A percentile compares a stretch with the other conserved stretches of the same genome.
Evolutionary conservation across 2,888 invertebrate species (phyloP).

Genomic region (Acheta domesticus): DNA sequence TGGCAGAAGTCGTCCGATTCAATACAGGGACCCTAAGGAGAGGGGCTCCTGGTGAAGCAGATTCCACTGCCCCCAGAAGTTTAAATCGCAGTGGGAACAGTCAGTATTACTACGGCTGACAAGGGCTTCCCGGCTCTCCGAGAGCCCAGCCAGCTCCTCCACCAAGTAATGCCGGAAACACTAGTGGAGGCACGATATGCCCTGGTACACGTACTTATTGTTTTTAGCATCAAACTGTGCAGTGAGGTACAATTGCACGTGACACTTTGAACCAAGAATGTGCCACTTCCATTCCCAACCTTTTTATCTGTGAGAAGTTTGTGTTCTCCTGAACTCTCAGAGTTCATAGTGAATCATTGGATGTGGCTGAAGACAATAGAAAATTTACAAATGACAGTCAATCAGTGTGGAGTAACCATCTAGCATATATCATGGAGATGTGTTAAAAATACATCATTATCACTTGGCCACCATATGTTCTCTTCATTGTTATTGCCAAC

Average conservation of each 20-base stretch:
- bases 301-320: neutral
- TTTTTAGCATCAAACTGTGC: slow-evolving; percentile 49
- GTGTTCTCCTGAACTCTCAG: neutral
- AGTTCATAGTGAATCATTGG: no score
- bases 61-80: slow-evolving; percentile 56
- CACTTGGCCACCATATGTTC: no score
- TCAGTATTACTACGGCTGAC: slow-evolving; percentile 77
- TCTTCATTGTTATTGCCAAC: no score
- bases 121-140: slow-evolving; percentile 45
- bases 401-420: no score
- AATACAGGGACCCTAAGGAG: slow-evolving; percentile 41
- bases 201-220: slow-evolving; percentile 57
- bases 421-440: no score
- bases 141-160: slow-evolving; percentile 19
- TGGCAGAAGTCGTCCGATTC: slow-evolving; percentile 43
- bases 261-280: slow-evolving; percentile 18
- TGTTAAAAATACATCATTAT: no score
- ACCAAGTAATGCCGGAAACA: slow-evolving; percentile 21
- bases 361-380: no score
- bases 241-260: neutral
- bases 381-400: no score
- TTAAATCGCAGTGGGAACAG: slow-evolving; percentile 62
- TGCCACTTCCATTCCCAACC: slow-evolving; percentile 18
- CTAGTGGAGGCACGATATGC: slow-evolving; percentile 47
- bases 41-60: slow-evolving; percentile 27